Percentiles rank a stretch among this genome's conserved stretches.
phyloP scores from a whole-genome alignment of 2,797 vertebrate genomes.

The Acomys russatus region DNA sequence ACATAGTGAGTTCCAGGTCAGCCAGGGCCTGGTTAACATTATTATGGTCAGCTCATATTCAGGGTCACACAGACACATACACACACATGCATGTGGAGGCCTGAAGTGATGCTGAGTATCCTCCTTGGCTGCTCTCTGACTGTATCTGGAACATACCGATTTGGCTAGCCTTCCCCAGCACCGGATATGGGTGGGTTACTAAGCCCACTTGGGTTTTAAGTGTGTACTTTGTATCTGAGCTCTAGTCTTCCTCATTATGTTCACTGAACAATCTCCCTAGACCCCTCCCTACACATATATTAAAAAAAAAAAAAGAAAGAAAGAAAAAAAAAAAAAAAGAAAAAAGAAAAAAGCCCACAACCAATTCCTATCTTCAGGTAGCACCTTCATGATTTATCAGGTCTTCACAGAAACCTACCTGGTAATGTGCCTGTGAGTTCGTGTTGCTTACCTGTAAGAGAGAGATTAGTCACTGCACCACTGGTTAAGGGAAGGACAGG shows the following conservation, averaged over 20 bases:
- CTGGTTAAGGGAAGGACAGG: constrained; percentile 97
- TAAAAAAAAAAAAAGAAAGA: neutral
- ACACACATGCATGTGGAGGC: neutral
- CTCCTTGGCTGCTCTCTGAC: neutral
- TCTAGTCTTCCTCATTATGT: neutral
- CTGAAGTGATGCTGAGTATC: too few species aligned
- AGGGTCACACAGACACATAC: neutral
- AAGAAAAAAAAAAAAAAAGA: neutral
- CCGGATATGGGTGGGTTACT: neutral
- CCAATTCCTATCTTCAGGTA: neutral
- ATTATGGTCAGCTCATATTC: neutral
- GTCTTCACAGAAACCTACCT: neutral
- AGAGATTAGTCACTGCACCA: constrained; percentile 93
- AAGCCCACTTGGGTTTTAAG: neutral
- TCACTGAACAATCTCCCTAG: neutral
- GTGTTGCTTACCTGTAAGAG: constrained; percentile 93
- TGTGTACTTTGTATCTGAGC: neutral
- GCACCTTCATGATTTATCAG: neutral
- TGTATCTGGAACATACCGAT: neutral
- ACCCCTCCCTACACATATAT: neutral
- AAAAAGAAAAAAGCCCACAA: neutral
- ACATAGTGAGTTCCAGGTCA: neutral
- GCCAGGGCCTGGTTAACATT: neutral
- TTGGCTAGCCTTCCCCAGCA: neutral
- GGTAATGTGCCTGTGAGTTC: fast-evolving